These are phyloP conservation scores for Geotrupes spiniger DNA, from an alignment of 2,888 invertebrate species.

Conservation along the genomic window DNA sequence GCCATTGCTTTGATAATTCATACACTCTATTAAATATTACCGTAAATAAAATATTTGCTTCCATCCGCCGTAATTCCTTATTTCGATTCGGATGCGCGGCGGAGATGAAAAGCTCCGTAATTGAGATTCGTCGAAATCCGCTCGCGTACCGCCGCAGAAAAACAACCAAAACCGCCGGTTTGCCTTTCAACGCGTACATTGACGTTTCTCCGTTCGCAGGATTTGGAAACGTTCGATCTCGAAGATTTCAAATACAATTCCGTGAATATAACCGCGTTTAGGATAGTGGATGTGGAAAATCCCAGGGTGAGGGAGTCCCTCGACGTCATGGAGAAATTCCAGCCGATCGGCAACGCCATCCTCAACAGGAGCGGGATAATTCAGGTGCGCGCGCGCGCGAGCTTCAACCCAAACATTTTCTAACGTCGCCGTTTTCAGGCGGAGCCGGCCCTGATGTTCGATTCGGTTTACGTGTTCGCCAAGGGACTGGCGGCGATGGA, in stretches of 20 bases:
- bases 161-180: no score
- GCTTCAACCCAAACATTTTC: neutral
- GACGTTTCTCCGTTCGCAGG: no score
- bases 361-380: slow-evolving; percentile 66
- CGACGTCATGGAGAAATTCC: slow-evolving; percentile 84
- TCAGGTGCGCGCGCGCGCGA: slow-evolving; percentile 57
- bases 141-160: no score
- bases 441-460: slow-evolving; percentile 81
- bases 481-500: slow-evolving; percentile 73
- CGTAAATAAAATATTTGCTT: no score
- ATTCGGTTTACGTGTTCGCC: slow-evolving; percentile 81
- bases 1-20: no score
- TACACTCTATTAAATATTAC: no score
- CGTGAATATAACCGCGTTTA: slow-evolving; percentile 75
- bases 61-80: no score
- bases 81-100: no score
- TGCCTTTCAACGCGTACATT: no score
- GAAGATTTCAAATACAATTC: slow-evolving; percentile 75
- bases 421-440: slow-evolving; percentile 57
- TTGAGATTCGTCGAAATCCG: no score
- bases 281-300: slow-evolving; percentile 79
- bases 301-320: slow-evolving; percentile 71
- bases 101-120: no score
- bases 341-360: slow-evolving; percentile 78
- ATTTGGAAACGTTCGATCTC: slow-evolving; percentile 78